Percentiles rank a stretch among this genome's conserved stretches.
phyloP scores from a whole-genome alignment of 2,888 invertebrate genomes.

The Nomada fabriciana region DNA sequence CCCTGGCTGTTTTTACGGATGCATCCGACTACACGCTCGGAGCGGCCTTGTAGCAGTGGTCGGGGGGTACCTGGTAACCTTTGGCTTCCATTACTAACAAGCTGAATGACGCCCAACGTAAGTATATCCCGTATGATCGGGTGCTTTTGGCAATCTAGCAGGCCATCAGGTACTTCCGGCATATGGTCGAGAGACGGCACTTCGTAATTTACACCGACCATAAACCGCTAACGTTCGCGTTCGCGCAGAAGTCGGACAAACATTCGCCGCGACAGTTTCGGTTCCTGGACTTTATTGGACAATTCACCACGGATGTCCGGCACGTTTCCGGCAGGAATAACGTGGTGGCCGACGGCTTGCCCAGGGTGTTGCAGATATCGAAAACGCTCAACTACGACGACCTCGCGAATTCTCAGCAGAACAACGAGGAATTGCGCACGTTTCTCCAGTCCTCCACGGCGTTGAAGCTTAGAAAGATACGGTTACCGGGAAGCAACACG shows the following conservation, averaged over 20 bases:
- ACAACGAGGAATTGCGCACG: not conserved
- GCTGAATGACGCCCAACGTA: not conserved
- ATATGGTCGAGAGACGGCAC: not conserved
- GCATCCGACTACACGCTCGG: too few relatives aligned
- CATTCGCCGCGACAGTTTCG: not conserved
- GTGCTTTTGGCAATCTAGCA: not conserved
- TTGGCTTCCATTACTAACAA: not conserved
- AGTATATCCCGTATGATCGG: conserved; percentile 11
- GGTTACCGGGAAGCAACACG: too few relatives aligned
- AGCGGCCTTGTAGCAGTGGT: too few relatives aligned
- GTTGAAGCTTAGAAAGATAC: too few relatives aligned
- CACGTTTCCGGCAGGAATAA: conserved; percentile 5
- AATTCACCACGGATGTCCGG: conserved; percentile 6
- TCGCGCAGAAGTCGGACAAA: conserved; percentile 1
- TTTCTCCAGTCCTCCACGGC: not conserved
- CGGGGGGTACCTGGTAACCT: too few relatives aligned
- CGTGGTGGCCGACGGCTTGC: not conserved
- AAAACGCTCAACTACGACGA: not conserved
- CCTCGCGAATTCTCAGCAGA: not conserved
- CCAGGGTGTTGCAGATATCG: conserved; percentile 3
- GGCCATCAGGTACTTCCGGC: not conserved
- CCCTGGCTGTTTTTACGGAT: too few relatives aligned
- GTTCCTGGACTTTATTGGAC: not conserved
- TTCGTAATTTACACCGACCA: conserved; percentile 9
- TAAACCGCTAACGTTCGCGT: not conserved